A percentile compares a stretch with the other conserved stretches of the same genome.
Evolutionary conservation across 2,113 vertebrate genomes (phyloP).

Genomic region (Balaenoptera acutorostrata): DNA sequence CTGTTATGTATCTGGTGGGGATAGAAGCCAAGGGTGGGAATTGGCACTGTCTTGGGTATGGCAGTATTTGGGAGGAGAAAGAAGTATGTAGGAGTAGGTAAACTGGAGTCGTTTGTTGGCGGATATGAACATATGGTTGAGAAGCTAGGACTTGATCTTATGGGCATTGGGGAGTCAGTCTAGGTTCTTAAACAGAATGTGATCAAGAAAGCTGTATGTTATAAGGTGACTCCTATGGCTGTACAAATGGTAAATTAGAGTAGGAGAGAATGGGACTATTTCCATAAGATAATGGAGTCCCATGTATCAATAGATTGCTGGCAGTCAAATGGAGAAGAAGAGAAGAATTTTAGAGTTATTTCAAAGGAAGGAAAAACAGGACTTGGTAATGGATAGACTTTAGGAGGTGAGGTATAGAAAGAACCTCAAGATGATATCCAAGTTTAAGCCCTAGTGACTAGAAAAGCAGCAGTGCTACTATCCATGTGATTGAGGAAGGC

Average conservation of each 20-base stretch:
- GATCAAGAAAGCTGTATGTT: background rate
- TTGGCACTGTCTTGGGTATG: background rate
- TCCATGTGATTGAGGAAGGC: background rate
- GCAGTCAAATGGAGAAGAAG: background rate
- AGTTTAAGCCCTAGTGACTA: background rate
- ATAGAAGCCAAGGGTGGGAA: background rate
- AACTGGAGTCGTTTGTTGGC: background rate
- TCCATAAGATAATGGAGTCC: background rate
- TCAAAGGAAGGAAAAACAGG: background rate
- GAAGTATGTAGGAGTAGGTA: background rate
- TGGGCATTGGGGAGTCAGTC: background rate
- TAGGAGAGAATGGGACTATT: background rate
- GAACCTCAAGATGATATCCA: background rate
- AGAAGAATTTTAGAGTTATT: conserved; percentile 22
- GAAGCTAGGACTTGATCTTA: conserved; percentile 5
- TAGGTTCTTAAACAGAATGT: background rate
- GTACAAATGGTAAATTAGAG: background rate
- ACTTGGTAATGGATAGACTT: background rate
- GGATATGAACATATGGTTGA: conserved; percentile 1
- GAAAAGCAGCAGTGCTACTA: background rate
- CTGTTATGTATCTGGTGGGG: background rate
- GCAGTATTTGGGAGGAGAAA: background rate
- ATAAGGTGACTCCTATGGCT: background rate
- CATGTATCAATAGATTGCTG: background rate
- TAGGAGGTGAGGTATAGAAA: background rate